Evolutionary conservation across 2,888 invertebrate species (phyloP), one percentile per base, ranked within the genome.

Genomic region (Xylota segnis): DNA sequence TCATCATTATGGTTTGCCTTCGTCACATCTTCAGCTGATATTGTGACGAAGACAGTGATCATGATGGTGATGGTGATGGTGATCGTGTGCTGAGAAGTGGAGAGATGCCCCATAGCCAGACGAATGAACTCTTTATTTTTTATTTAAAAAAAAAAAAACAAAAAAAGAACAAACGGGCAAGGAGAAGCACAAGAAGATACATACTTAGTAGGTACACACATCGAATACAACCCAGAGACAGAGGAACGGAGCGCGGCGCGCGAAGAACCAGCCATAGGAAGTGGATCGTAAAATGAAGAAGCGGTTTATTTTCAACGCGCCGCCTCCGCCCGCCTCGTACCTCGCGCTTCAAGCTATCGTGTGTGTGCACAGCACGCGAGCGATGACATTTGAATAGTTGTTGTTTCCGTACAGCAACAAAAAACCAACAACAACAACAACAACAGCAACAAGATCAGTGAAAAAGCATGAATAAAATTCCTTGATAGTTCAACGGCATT

Each of bases 401-500:
- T 61, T 68, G 63, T 70, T 81, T 77, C 72, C 61, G 66, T 63
- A 37, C 76, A 52, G 32, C 63, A 65, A 59, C 70, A 63, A 76
- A 61, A 23, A n/a, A 76, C 66, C 61, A 81, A 74, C 47, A 86
- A 56, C 52, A 52, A 43, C 72, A 83, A 76, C 9, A 52, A 78
- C 43, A 79, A 14, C 43, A 43, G 14, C 43, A 43, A 43, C 43
- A 43, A 43, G 45, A 65, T 65, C 74, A 56, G 70, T 50, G 59
- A 63, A 50, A 87, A 70, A 77, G 77, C 75, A 68, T 82, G 86
- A 82, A 87, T 66, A 84, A 79, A 74, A 74, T 74, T 88, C 90
- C 89, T 91, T 90, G 88, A 91, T 90, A 90, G 91, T 90, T 91
- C 90, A 90, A 89, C 91, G 91, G 88, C 89, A 90, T 83, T 89